phyloP scores from a whole-genome alignment of 1,140 invertebrate species.

The Achatina immaculata region DNA sequence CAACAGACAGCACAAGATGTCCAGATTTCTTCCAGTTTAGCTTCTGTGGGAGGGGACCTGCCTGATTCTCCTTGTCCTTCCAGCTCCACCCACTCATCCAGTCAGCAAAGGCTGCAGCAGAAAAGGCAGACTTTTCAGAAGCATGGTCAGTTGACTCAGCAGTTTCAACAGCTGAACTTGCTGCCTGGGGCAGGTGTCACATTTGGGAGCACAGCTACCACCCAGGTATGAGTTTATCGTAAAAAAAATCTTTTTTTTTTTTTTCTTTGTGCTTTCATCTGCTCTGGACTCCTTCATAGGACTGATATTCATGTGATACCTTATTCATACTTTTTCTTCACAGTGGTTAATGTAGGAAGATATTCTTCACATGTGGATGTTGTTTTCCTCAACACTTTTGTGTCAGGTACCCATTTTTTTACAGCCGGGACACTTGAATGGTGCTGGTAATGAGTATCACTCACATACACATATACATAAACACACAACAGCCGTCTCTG shows the following conservation, averaged over 20 bases:
- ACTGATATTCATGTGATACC: no score
- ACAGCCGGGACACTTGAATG: no score
- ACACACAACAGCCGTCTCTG: no score
- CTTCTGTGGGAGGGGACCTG: not conserved
- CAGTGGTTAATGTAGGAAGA: no score
- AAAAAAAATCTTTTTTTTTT: not conserved
- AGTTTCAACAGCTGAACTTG: conserved; percentile 61
- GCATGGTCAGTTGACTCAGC: conserved; percentile 79
- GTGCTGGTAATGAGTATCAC: no score
- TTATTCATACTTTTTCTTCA: no score
- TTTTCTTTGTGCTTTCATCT: not conserved
- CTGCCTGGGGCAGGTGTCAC: conserved; percentile 23
- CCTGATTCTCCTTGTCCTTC: conserved; percentile 18
- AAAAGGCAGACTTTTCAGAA: conserved; percentile 86
- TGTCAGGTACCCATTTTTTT: no score
- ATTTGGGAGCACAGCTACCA: not conserved
- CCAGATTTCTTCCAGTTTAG: not conserved
- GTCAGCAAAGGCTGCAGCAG: conserved; percentile 81
- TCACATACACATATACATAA: no score
- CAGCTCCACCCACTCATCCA: conserved; percentile 38
- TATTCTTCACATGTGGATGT: no score
- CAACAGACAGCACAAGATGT: not conserved
- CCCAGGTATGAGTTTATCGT: not conserved
- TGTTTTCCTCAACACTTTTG: no score
- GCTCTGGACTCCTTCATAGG: no score